These are phyloP conservation scores for Rhynchonycteris naso DNA, from an alignment of 2,797 vertebrate genomes.

Conservation along the genomic window DNA sequence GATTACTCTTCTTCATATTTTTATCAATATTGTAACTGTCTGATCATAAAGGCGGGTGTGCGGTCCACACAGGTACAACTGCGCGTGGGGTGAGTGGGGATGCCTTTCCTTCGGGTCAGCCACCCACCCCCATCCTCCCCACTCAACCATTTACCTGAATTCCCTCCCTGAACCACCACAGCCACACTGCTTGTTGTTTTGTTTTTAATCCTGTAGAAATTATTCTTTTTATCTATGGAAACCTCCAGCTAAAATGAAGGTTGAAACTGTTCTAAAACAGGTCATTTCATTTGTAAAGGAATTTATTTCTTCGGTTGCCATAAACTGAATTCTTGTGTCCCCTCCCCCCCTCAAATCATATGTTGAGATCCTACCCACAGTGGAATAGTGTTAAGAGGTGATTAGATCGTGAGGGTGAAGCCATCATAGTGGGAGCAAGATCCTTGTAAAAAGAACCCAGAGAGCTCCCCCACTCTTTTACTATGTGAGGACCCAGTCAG, in stretches of 20 bases:
- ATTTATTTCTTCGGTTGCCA: not conserved
- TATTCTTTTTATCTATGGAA: not conserved
- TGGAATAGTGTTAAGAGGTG: not conserved
- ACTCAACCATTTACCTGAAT: accelerated
- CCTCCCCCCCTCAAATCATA: accelerated
- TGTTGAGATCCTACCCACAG: not conserved
- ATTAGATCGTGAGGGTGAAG: not conserved
- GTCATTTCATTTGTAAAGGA: not conserved
- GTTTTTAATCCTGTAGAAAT: not conserved
- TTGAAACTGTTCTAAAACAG: not conserved
- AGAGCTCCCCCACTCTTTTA: not conserved
- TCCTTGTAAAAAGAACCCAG: not conserved
- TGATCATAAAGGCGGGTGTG: accelerated
- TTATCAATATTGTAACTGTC: accelerated
- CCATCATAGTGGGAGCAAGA: accelerated
- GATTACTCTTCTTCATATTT: not conserved
- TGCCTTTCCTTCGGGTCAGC: not conserved
- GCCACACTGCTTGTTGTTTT: accelerated
- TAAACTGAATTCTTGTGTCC: accelerated
- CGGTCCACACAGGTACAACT: accelerated
- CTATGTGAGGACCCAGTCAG: accelerated
- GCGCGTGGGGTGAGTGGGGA: accelerated
- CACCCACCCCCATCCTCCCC: accelerated
- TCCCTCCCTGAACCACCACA: not conserved
- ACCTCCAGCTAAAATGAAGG: not conserved